Percentiles rank a stretch among this genome's conserved stretches.
Evolutionary conservation across 1,140 invertebrate species (phyloP).

Genomic region (Phthorimaea operculella): DNA sequence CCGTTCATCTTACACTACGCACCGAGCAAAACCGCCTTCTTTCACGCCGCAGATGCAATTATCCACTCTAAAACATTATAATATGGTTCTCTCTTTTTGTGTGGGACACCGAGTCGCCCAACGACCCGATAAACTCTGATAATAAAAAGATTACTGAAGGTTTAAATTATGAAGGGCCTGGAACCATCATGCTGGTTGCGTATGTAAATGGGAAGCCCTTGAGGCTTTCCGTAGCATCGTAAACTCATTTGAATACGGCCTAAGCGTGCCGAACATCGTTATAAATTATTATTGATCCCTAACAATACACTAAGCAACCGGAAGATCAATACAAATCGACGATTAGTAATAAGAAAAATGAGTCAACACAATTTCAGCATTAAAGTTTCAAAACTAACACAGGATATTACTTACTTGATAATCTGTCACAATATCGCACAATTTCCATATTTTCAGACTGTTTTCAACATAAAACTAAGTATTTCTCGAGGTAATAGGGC

Average conservation of each 20-base stretch:
- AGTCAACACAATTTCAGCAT: neutral
- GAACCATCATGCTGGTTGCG: conserved; percentile 36
- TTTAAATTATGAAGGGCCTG: neutral
- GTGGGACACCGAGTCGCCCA: too few relatives aligned
- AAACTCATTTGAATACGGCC: neutral
- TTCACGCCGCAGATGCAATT: neutral
- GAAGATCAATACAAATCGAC: conserved; percentile 27
- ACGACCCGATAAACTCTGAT: too few relatives aligned
- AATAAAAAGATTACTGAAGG: too few relatives aligned
- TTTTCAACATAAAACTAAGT: conserved; percentile 12
- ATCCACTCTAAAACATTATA: neutral
- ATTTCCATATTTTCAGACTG: conserved; percentile 22
- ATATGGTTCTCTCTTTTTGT: too few relatives aligned
- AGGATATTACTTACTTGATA: conserved; percentile 20
- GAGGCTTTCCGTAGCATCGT: neutral
- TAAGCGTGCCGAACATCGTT: conserved; percentile 39
- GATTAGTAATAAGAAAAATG: neutral
- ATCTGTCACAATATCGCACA: conserved; percentile 19
- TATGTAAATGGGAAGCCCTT: conserved; percentile 31
- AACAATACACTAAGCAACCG: conserved; percentile 37
- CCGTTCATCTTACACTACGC: neutral
- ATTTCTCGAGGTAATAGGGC: conserved; percentile 10
- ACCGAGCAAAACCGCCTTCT: neutral
- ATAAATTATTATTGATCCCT: conserved; percentile 34
- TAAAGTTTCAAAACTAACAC: neutral